Evolutionary conservation across 2,888 invertebrate genomes (phyloP).

Genomic region (Orchesellides sinensis): DNA sequence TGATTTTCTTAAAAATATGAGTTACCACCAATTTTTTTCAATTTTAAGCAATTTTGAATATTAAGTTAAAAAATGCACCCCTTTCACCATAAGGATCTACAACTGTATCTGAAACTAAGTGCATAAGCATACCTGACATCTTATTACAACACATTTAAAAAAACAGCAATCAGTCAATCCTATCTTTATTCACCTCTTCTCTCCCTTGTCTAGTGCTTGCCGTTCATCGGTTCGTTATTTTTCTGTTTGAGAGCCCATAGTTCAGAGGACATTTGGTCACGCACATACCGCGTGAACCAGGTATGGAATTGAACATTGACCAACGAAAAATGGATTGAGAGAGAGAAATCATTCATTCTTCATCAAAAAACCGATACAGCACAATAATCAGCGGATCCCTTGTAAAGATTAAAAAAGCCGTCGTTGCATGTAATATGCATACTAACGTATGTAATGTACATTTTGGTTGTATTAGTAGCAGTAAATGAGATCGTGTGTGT

Average conservation of each 20-base stretch:
- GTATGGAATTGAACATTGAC: conserved; percentile 9
- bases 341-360: conserved; percentile 36
- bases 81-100: too few relatives aligned
- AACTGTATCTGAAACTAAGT: too few relatives aligned
- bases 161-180: too few relatives aligned
- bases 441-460: neutral
- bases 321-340: conserved; percentile 1
- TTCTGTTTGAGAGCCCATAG: conserved; percentile 25
- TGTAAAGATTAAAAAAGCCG: conserved; percentile 4
- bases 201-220: too few relatives aligned
- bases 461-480: neutral
- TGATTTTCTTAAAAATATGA: too few relatives aligned
- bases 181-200: too few relatives aligned
- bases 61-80: too few relatives aligned
- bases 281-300: conserved; percentile 35
- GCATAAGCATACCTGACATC: too few relatives aligned
- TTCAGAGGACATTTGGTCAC: conserved; percentile 39
- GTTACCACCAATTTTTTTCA: too few relatives aligned
- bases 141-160: too few relatives aligned
- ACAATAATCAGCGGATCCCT: conserved; percentile 1
- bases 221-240: too few relatives aligned
- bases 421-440: neutral
- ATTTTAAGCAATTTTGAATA: too few relatives aligned
- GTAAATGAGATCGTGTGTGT: conserved; percentile 59
- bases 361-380: conserved; percentile 8